Conservation (phyloP, 2,888 invertebrate genomes). For the Gandaritis pyraliata region DNA sequence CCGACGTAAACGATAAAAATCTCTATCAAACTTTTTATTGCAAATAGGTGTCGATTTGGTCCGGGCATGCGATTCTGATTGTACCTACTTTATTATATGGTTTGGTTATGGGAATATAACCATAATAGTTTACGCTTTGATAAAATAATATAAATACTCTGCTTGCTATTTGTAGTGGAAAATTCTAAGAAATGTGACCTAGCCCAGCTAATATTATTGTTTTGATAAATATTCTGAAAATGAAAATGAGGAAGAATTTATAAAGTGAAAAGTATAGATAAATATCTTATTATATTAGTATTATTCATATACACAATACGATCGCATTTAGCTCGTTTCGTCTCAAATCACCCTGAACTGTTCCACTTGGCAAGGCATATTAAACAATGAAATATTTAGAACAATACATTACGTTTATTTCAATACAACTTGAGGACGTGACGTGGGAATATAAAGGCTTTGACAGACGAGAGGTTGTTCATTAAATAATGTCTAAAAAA, state of each 20-base stretch:
- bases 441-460: not conserved
- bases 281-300: no score
- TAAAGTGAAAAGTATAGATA: no score
- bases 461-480: not conserved
- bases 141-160: no score
- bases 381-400: conserved; percentile 5
- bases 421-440: not conserved
- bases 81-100: conserved; percentile 55
- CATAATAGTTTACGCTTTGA: not conserved
- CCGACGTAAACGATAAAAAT: conserved; percentile 55
- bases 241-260: no score
- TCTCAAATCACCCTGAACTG: not conserved
- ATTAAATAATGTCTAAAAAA: not conserved
- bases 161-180: no score
- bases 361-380: conserved; percentile 15
- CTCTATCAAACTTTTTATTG: conserved; percentile 57
- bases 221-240: no score
- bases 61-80: conserved; percentile 45
- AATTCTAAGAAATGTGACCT: no score
- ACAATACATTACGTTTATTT: conserved; percentile 2
- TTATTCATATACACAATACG: conserved; percentile 1
- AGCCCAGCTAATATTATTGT: no score
- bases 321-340: not conserved
- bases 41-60: conserved; percentile 27
- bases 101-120: not conserved